A percentile compares a stretch with the other conserved stretches of the same genome.
These are phyloP conservation scores for Rhopalosiphum nymphaeae DNA, from an alignment of 2,888 invertebrate species.

Conservation along the genomic window DNA sequence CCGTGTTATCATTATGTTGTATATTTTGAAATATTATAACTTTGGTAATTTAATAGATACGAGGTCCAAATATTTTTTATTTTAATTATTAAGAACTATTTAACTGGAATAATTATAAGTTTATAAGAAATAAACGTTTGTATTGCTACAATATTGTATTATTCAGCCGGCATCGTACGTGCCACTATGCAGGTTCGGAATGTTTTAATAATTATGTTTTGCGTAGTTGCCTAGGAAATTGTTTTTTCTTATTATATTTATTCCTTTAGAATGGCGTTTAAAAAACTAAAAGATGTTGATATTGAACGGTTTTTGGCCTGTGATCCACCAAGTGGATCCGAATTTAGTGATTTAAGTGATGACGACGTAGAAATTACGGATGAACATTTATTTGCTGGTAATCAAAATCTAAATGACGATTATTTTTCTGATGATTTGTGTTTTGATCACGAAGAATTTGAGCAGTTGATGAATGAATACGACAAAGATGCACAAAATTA, in stretches of 20 bases:
- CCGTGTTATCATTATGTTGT: not conserved
- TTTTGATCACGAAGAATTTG: too few relatives aligned
- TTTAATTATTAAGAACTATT: not conserved
- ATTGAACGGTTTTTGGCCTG: not conserved
- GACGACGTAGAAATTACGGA: not conserved
- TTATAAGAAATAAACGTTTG: not conserved
- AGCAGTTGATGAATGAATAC: not conserved
- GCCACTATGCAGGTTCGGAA: not conserved
- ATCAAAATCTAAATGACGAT: not conserved
- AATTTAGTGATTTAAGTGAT: slow-evolving; percentile 24
- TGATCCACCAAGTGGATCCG: slow-evolving; percentile 22
- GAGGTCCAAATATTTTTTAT: not conserved
- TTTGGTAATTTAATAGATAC: not conserved
- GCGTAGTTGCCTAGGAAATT: too few relatives aligned
- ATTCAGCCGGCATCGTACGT: not conserved
- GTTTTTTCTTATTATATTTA: not conserved
- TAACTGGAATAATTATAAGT: not conserved
- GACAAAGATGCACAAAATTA: slow-evolving; percentile 3
- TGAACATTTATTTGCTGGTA: not conserved
- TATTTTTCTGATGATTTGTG: too few relatives aligned
- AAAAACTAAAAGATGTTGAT: not conserved
- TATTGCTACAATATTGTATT: not conserved
- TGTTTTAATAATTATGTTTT: not conserved
- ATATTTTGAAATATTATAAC: not conserved
- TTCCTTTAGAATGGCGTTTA: not conserved